Evolutionary conservation across 2,113 vertebrate genomes (phyloP).

Genomic region (Crocuta crocuta): DNA sequence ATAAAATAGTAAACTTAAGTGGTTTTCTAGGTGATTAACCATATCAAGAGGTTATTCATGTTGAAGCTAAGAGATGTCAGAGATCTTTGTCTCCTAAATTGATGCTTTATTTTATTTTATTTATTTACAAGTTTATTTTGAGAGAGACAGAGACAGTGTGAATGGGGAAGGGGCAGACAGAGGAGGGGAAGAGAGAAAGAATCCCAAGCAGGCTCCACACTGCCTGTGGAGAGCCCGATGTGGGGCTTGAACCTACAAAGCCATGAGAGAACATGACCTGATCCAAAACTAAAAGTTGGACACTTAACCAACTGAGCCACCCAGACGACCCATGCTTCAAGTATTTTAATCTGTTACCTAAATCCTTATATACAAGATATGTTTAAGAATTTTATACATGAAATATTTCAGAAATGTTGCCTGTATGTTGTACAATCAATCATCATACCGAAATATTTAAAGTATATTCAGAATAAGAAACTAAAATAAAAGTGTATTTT

Average conservation of each 20-base stretch:
- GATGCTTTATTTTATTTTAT: too few relatives aligned
- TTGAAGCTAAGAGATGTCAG: background rate
- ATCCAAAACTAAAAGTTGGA: too few relatives aligned
- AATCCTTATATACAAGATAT: background rate
- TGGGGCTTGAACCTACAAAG: too few relatives aligned
- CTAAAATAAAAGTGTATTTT: constrained; percentile 45
- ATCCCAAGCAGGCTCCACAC: too few relatives aligned
- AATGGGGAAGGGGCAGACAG: too few relatives aligned
- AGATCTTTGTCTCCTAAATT: background rate
- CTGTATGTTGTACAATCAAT: constrained; percentile 1
- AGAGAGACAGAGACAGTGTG: too few relatives aligned
- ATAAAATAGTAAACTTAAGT: constrained; percentile 16
- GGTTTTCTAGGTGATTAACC: background rate
- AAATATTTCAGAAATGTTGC: constrained; percentile 21
- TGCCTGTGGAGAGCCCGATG: too few relatives aligned
- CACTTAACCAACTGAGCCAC: too few relatives aligned
- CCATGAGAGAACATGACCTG: too few relatives aligned
- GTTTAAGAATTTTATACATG: background rate
- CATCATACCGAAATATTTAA: constrained; percentile 32
- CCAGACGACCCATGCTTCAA: background rate
- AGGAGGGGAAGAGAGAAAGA: too few relatives aligned
- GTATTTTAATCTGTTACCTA: background rate
- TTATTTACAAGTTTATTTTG: too few relatives aligned
- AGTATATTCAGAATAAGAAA: constrained; percentile 30
- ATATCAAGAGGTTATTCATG: background rate